Evolutionary conservation across 2,113 vertebrate genomes (phyloP), one percentile per base, ranked within the genome.

Genomic region (Cervus canadensis): DNA sequence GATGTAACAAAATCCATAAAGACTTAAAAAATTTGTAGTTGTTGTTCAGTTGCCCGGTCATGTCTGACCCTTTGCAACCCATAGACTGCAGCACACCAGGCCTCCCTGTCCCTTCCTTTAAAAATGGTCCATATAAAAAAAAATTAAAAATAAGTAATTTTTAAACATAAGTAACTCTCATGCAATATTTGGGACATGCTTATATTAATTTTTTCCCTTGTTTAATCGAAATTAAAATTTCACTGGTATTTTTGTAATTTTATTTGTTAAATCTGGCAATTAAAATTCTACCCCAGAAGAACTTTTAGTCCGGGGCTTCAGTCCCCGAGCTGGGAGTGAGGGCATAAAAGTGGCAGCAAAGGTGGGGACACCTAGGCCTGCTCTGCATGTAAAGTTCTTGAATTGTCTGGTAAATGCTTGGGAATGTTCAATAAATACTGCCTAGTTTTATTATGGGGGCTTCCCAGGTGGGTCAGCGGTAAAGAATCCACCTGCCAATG

Each of bases 161-260:
- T 92, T 52, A 40, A 87, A 25, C 45, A 2, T 76, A 93, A 74
- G 81, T 81, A 50, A 13, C 19, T 60, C 13, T 17, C 23, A 17
- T 48, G 40, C 2, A 64, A 71, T 71, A 64, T 71, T 83, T 43
- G 79, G 45, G 25, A 90, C 21, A 81, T 21, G 59, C 13, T 71
- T 67, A 79, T 11, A 78, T 10, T 89, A 82, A 67, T 4, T 28
- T 52, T 60, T 54, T 50, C n/a, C 25, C 4, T 52, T 28, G 25
- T 92, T 74, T 91, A 85, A 88, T 54, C 36, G 19, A 74, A 90
- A 93, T 85, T 92, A 54, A 95, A 74, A 81, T 64, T 62, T 76
- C 89, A 62, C 52, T 54, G 45, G 33, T 15, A 3, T 88, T 94
- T 36, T 62, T 91, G 9, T 74, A 60, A 40, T 87, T 91, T 76